Conservation (phyloP, 2,888 invertebrate genomes). For the Taphrorychus bicolor region DNA sequence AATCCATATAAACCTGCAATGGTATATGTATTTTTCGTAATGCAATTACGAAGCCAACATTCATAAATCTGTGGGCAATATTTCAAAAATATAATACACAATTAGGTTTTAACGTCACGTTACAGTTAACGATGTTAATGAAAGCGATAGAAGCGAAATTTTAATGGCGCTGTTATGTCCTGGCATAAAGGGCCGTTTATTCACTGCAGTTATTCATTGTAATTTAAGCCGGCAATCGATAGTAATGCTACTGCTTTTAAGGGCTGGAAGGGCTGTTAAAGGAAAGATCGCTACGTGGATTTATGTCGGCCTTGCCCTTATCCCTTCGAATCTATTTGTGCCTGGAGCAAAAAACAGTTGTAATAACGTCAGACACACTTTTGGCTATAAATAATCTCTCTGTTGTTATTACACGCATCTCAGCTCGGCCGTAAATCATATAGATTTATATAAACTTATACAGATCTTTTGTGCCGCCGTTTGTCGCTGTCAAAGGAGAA, state of each 20-base stretch:
- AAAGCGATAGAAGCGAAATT: neutral
- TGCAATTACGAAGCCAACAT: neutral
- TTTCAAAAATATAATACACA: neutral
- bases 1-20: neutral
- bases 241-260: neutral
- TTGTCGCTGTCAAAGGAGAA: slow-evolving; percentile 3
- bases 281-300: neutral
- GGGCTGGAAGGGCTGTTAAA: neutral
- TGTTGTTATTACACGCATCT: slow-evolving; percentile 5
- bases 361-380: slow-evolving; percentile 6
- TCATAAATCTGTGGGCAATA: neutral
- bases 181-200: neutral
- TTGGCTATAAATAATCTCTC: neutral
- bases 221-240: neutral
- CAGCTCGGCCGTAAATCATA: neutral
- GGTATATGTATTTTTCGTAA: neutral
- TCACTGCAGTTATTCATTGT: neutral
- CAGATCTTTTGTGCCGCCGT: slow-evolving; percentile 7
- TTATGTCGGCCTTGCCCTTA: neutral
- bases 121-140: neutral
- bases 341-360: slow-evolving; percentile 3
- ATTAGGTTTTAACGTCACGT: neutral
- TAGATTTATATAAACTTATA: slow-evolving; percentile 7
- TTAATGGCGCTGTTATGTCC: neutral
- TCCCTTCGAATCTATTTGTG: neutral